Conservation (phyloP, 2,113 vertebrate species). For the Myiopsitta monachus region DNA sequence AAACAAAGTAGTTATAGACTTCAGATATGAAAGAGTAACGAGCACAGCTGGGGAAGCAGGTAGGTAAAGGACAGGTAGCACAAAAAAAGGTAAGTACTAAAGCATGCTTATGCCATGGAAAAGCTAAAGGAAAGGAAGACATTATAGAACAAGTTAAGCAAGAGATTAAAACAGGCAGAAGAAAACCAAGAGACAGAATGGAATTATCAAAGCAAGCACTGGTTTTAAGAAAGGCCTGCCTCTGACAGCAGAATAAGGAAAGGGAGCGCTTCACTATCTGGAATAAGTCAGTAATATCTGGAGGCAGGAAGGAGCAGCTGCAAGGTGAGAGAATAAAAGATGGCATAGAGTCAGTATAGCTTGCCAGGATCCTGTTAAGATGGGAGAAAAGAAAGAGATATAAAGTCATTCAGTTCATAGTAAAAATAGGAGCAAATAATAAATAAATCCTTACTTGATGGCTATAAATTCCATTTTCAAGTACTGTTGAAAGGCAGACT, state of each 20-base stretch:
- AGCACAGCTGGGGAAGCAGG: not conserved
- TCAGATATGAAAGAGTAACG: fast-evolving
- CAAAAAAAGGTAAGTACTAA: not conserved
- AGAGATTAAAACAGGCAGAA: not conserved
- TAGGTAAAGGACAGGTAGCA: not conserved
- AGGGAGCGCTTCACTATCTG: not conserved
- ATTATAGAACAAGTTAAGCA: not conserved
- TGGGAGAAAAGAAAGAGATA: not conserved
- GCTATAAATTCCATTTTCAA: not conserved
- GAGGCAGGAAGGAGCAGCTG: not conserved
- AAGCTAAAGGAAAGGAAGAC: not conserved
- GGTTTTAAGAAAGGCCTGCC: not conserved
- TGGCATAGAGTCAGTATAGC: not conserved
- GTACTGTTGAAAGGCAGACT: not conserved
- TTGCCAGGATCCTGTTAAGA: not conserved
- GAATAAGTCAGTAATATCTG: not conserved
- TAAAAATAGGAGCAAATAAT: not conserved
- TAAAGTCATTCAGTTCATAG: not conserved
- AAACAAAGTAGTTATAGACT: not conserved
- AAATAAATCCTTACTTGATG: not conserved
- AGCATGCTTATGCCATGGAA: not conserved
- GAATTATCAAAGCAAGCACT: not conserved
- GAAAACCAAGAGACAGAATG: not conserved
- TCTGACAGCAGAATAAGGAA: not conserved
- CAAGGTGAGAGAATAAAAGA: not conserved